phyloP scores from a whole-genome alignment of 2,113 vertebrate genomes.

The Donacobius atricapilla region DNA sequence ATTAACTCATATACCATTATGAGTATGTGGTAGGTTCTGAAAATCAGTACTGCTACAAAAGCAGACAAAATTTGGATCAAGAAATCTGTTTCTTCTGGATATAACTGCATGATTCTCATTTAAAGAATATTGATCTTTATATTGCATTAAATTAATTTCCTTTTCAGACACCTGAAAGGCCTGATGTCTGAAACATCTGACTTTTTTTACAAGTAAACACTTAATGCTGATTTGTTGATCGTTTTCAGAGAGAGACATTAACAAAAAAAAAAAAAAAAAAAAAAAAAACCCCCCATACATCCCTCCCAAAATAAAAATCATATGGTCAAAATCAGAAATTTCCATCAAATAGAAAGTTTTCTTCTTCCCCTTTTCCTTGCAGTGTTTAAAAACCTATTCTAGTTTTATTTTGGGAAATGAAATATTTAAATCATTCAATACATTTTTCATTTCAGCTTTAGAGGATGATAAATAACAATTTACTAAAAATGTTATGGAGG shows the following conservation, averaged over 20 bases:
- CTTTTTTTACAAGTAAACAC: neutral
- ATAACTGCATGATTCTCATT: neutral
- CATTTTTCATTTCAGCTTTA: neutral
- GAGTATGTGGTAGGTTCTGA: neutral
- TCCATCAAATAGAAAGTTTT: neutral
- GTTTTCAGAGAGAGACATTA: neutral
- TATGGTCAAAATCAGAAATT: neutral
- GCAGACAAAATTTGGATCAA: neutral
- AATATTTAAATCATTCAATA: neutral
- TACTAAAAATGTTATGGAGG: neutral
- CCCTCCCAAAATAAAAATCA: neutral
- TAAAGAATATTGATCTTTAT: neutral
- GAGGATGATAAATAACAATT: constrained; percentile 21
- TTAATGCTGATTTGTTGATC: neutral
- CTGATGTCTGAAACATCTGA: neutral
- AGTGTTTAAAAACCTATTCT: neutral
- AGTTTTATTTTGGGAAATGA: neutral
- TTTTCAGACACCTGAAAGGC: neutral
- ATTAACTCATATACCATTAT: neutral
- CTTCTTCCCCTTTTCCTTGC: neutral
- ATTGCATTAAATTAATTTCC: neutral
- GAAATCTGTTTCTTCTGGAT: neutral
- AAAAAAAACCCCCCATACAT: no score
- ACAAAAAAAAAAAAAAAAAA: neutral
- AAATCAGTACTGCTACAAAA: neutral